Evolutionary conservation across 2,888 invertebrate species (phyloP).

Genomic region (Dasypolia templi): DNA sequence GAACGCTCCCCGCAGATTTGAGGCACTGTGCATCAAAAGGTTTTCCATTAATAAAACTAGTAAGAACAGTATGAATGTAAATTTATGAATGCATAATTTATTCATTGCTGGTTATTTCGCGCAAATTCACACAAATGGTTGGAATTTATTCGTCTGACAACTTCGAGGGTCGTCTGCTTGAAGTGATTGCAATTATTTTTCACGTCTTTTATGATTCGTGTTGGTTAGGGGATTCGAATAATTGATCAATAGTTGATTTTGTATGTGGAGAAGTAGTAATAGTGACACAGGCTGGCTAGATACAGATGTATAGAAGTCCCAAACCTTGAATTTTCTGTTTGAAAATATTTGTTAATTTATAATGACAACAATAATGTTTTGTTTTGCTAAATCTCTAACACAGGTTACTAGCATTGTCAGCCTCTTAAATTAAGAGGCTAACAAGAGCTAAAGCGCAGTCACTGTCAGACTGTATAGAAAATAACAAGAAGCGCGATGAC

Average conservation of each 20-base stretch:
- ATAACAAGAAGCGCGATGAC: no score
- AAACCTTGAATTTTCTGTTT: no score
- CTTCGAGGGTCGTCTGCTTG: slow-evolving; percentile 70
- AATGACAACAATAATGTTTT: not conserved
- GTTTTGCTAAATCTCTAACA: not conserved
- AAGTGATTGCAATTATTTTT: slow-evolving; percentile 72
- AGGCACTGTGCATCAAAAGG: slow-evolving; percentile 53
- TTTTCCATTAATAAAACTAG: slow-evolving; percentile 70
- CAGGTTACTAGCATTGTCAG: no score
- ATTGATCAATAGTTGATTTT: not conserved
- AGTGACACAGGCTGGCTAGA: no score
- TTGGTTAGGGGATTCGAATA: slow-evolving; percentile 18
- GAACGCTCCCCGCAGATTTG: slow-evolving; percentile 23
- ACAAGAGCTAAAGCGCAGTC: no score
- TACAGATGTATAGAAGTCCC: no score
- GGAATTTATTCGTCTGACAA: slow-evolving; percentile 79
- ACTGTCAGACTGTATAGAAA: no score
- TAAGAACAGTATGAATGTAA: slow-evolving; percentile 71
- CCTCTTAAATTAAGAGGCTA: no score
- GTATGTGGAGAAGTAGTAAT: no score
- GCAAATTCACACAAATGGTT: slow-evolving; percentile 80
- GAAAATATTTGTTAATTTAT: not conserved
- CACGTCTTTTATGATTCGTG: slow-evolving; percentile 56
- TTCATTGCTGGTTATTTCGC: slow-evolving; percentile 81
- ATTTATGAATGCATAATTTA: slow-evolving; percentile 80